A percentile compares a stretch with the other conserved stretches of the same genome.
Conservation (phyloP, 2,888 invertebrate genomes). For the Apocheima hispidaria region DNA sequence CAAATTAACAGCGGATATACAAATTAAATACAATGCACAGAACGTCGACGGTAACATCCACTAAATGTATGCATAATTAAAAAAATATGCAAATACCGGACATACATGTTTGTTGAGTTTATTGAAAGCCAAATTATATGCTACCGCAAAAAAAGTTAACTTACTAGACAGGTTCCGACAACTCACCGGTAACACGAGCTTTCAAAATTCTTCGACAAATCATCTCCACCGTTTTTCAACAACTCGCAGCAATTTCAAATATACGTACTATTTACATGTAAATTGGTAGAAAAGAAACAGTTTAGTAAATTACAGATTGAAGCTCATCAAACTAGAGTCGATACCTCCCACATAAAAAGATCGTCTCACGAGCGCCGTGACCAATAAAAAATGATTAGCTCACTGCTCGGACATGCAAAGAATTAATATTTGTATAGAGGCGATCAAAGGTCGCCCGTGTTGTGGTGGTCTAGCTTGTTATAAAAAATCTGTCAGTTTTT, state of each 20-base stretch:
- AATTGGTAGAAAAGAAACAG: conserved; percentile 41
- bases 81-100: conserved; percentile 29
- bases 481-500: conserved; percentile 72
- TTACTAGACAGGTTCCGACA: conserved; percentile 38
- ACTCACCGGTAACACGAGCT: conserved; percentile 17
- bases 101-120: conserved; percentile 32
- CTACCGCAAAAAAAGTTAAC: conserved; percentile 31
- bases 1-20: conserved; percentile 18
- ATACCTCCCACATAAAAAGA: conserved; percentile 67
- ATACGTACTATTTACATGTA: conserved; percentile 39
- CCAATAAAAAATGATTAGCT: conserved; percentile 74
- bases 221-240: conserved; percentile 36
- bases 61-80: conserved; percentile 15
- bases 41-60: conserved; percentile 8
- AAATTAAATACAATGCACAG: conserved; percentile 31
- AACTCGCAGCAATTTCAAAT: conserved; percentile 37
- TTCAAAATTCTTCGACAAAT: conserved; percentile 32
- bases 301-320: conserved; percentile 45
- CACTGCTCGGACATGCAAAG: conserved; percentile 66
- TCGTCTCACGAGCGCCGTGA: conserved; percentile 57
- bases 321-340: conserved; percentile 52
- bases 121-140: conserved; percentile 43
- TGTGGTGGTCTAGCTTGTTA: conserved; percentile 67
- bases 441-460: conserved; percentile 72
- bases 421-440: conserved; percentile 81